These are phyloP conservation scores for Pseudonaja textilis DNA, from an alignment of 2,113 vertebrate species.

Conservation along the genomic window DNA sequence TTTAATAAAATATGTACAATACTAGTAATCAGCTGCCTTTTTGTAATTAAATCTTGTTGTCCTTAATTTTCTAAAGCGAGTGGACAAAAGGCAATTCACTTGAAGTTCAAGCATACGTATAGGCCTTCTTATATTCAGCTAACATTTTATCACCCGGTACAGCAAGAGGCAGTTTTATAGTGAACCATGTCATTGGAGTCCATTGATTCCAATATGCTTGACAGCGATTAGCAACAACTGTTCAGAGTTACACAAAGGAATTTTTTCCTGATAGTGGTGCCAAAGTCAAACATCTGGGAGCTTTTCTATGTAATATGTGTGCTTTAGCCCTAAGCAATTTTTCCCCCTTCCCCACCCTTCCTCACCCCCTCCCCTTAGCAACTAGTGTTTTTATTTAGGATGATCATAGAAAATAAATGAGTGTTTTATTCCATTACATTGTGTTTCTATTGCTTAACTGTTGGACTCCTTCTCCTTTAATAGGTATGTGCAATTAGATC, in stretches of 20 bases:
- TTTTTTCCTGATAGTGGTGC: background rate
- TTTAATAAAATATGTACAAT: background rate
- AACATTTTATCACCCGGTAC: background rate
- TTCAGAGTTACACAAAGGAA: background rate
- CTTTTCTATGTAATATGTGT: background rate
- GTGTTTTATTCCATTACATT: background rate
- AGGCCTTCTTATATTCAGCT: background rate
- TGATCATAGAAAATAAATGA: background rate
- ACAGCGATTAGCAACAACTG: background rate
- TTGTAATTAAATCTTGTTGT: background rate
- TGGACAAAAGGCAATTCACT: background rate
- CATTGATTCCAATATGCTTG: background rate
- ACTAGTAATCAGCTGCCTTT: too few species aligned
- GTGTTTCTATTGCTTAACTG: background rate
- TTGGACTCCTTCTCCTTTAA: background rate
- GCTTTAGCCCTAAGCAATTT: background rate
- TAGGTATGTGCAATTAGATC: conserved; percentile 4
- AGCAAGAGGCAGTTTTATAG: background rate
- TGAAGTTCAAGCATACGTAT: background rate
- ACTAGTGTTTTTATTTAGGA: background rate
- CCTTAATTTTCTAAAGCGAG: background rate
- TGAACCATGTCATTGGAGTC: background rate
- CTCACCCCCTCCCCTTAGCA: background rate
- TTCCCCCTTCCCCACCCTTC: background rate
- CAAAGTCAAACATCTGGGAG: background rate